Base-by-base conservation (phyloP, 2,113 vertebrate genomes). In the Catharus bicknelli region DNA sequence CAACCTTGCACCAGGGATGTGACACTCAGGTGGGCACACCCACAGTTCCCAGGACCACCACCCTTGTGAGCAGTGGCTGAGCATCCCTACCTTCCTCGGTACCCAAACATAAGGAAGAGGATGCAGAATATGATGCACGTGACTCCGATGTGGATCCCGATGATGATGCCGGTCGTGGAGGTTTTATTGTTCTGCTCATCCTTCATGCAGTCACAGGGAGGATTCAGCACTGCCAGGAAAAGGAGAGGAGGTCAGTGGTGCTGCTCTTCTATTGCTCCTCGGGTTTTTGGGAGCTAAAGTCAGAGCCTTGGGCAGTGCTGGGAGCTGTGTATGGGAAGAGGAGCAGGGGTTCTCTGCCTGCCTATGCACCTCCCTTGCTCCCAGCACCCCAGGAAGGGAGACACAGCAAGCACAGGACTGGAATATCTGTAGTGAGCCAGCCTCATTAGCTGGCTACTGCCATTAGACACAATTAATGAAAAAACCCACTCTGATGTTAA, bases 91-190 rank as follows among this genome's bases (percentile, higher is more conserved):
- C 99, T 99, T 96, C 99, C 98, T 53, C 99, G 98, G 94, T 99
- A 99, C 83, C 99, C 99, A 67, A 99, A 99, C 95, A 99, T 97
- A 47, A 99, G 99, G 97, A 99, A 99, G 34, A 99, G 98, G 90
- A 99, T 97, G 17, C 99, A 99, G 98, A 99, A 99, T 90, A 99
- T 97, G 96, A 99, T 99, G 97, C 99, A 99, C 6, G 99, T 99
- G 97, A 99, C 98, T 1, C 99, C 99, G 0, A 99, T 99, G 97
- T 99, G 99, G 95, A 99, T 99, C 40, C 99, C 99, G 0, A 99
- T 98, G 90, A 99, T 98, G 85, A 99, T 99, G 93, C 99, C 99
- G 0, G 99, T 99, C 0, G 99, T 98, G 34, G 99, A 99, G 7
- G 98, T 98, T 95, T 98, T 99, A 53, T 98, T 97, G 77, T 78